These are phyloP conservation scores for Ploceus nigricollis DNA, from an alignment of 2,113 vertebrate species.

Conservation along the genomic window DNA sequence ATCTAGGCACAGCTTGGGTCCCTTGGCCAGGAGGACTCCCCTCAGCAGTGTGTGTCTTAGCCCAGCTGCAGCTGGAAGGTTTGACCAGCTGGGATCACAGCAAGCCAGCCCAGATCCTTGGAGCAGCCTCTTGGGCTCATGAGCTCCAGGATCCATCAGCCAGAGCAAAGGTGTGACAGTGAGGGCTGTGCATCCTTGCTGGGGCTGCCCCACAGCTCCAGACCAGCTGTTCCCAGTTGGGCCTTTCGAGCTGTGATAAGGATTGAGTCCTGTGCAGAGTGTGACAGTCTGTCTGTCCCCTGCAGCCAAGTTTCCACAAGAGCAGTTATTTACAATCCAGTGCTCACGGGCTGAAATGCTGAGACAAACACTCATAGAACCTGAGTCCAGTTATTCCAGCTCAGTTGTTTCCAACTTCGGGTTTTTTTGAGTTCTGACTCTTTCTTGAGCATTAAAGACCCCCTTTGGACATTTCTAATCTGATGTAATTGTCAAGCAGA, in stretches of 20 bases:
- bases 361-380: not conserved
- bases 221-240: not conserved
- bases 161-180: not conserved
- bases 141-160: not conserved
- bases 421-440: not conserved
- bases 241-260: not conserved
- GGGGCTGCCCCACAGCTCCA: not conserved
- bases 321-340: not conserved
- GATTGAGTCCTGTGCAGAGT: not conserved
- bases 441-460: not conserved
- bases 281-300: constrained; percentile 1
- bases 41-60: not conserved
- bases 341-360: not conserved
- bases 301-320: constrained; percentile 36
- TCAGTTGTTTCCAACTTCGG: not conserved
- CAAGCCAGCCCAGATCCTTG: not conserved
- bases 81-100: not conserved
- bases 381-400: not conserved
- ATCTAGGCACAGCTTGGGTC: constrained; percentile 19
- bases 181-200: not conserved
- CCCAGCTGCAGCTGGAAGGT: not conserved
- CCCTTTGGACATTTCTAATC: not conserved
- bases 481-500: not conserved
- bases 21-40: not conserved
- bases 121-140: fast-evolving